Evolutionary conservation across 1,140 invertebrate genomes (phyloP).

Genomic region (Magallana ariakensis): DNA sequence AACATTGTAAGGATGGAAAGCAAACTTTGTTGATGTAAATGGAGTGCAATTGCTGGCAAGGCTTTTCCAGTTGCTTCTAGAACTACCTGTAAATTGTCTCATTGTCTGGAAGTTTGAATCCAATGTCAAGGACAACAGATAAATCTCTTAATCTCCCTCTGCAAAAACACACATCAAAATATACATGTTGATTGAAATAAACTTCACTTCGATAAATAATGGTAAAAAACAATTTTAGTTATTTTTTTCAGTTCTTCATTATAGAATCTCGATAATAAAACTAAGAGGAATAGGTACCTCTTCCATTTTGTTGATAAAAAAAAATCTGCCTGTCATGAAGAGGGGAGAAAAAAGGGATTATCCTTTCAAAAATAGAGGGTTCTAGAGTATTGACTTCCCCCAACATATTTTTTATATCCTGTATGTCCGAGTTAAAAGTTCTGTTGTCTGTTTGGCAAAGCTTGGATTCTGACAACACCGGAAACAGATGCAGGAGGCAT

Average conservation of each 20-base stretch:
- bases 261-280: too few species aligned
- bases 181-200: too few species aligned
- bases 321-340: too few species aligned
- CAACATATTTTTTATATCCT: neutral
- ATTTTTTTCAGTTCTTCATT: too few species aligned
- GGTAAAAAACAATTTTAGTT: too few species aligned
- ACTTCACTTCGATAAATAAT: too few species aligned
- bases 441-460: constrained; percentile 24
- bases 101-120: neutral
- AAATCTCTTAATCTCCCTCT: neutral
- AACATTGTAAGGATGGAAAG: constrained; percentile 31
- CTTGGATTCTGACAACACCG: constrained; percentile 18
- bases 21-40: constrained; percentile 34
- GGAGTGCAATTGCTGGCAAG: constrained; percentile 23
- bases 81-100: constrained; percentile 27
- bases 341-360: neutral
- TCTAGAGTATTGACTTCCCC: neutral
- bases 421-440: constrained; percentile 23
- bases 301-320: too few species aligned
- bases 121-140: constrained; percentile 5
- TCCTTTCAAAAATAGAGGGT: neutral
- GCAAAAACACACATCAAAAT: neutral
- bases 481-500: constrained; percentile 37
- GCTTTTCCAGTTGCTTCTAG: constrained; percentile 5
- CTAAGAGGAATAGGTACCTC: too few species aligned